Conservation (phyloP, 2,113 vertebrate genomes). For the Diadophis punctatus region DNA sequence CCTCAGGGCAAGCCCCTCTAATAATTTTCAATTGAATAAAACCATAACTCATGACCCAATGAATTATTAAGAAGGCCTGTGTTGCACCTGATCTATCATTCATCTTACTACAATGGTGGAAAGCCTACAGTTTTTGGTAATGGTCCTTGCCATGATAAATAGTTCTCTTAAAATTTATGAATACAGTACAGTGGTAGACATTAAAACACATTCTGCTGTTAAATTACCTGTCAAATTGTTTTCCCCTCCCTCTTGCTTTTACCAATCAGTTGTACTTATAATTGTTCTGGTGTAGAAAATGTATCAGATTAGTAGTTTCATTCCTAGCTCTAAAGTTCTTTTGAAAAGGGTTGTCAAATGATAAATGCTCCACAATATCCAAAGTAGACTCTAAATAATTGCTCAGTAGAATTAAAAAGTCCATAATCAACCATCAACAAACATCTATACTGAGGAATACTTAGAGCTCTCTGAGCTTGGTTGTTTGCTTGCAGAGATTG, state of each 20-base stretch:
- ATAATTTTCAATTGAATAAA: conserved; percentile 78
- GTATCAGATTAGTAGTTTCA: conserved; percentile 11
- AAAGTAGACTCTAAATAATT: conserved; percentile 1
- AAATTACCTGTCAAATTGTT: conserved; percentile 51
- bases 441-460: background rate
- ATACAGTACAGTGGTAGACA: conserved; percentile 52
- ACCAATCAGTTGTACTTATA: conserved; percentile 40
- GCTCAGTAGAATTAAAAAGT: rapidly evolving
- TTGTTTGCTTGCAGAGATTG: background rate
- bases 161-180: conserved; percentile 66
- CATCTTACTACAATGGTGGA: conserved; percentile 59
- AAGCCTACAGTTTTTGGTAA: conserved; percentile 61
- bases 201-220: conserved; percentile 51
- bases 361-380: background rate
- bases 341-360: background rate
- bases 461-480: background rate
- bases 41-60: conserved; percentile 76
- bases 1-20: conserved; percentile 69
- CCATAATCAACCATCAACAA: background rate
- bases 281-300: conserved; percentile 39
- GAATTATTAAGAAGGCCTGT: conserved; percentile 72
- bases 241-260: background rate
- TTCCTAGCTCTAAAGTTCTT: background rate
- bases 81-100: conserved; percentile 68
- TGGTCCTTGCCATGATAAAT: conserved; percentile 66